A percentile compares a stretch with the other conserved stretches of the same genome.
Conservation (phyloP, 2,113 vertebrate species). For the Gavia stellata region DNA sequence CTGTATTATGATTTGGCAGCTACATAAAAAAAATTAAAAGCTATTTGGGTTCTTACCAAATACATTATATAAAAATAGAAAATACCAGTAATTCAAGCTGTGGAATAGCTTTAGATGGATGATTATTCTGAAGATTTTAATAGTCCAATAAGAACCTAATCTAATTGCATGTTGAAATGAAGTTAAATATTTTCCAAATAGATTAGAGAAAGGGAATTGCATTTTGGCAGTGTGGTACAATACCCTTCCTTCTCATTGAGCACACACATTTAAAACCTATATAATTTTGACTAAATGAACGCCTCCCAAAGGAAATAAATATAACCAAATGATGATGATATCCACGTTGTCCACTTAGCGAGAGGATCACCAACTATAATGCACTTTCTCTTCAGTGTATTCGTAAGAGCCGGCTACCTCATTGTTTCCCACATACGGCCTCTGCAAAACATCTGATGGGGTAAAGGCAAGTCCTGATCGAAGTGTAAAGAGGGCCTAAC, state of each 20-base stretch:
- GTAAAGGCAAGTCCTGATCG: background rate
- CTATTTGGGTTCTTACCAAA: slow-evolving; percentile 56
- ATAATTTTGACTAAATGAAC: background rate
- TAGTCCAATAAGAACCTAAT: slow-evolving; percentile 49
- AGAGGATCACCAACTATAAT: background rate
- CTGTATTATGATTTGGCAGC: slow-evolving; percentile 53
- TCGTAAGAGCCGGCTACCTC: background rate
- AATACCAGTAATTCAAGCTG: slow-evolving; percentile 22
- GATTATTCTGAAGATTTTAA: slow-evolving; percentile 53
- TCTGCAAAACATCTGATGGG: background rate
- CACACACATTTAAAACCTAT: background rate
- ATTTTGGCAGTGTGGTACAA: background rate
- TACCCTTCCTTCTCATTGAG: background rate
- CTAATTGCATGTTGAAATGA: slow-evolving; percentile 41
- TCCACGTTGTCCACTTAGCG: rapidly evolving
- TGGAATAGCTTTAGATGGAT: slow-evolving; percentile 34
- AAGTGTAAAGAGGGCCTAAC: background rate
- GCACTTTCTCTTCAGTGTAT: background rate
- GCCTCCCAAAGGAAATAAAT: background rate
- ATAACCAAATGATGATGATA: background rate
- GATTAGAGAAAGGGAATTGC: slow-evolving; percentile 2
- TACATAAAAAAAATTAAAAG: slow-evolving; percentile 60
- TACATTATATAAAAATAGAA: slow-evolving; percentile 57
- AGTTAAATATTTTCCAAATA: slow-evolving; percentile 49
- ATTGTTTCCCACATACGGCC: background rate